A percentile compares a stretch with the other conserved stretches of the same genome.
These are phyloP conservation scores for Prionailurus viverrinus DNA, from an alignment of 2,113 vertebrate species.

Conservation along the genomic window DNA sequence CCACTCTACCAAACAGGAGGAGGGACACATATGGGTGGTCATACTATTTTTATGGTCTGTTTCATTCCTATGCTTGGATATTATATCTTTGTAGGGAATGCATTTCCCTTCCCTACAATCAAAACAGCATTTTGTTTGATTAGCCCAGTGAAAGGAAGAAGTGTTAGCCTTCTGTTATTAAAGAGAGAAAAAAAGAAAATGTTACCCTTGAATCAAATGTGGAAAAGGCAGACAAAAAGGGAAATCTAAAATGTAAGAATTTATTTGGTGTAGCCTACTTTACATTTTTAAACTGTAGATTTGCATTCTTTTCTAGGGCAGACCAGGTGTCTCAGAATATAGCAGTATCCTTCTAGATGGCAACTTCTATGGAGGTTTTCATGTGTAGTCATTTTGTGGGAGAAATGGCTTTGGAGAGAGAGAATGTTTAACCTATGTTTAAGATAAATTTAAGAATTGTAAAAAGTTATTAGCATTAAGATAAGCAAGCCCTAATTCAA, in stretches of 20 bases:
- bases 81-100: conserved; percentile 32
- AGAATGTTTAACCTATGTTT: conserved; percentile 56
- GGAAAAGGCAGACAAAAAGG: conserved; percentile 1
- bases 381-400: conserved; percentile 47
- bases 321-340: not conserved
- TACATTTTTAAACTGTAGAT: conserved; percentile 6
- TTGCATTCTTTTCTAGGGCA: conserved; percentile 42
- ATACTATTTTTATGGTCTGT: conserved; percentile 18
- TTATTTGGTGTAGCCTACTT: conserved; percentile 52
- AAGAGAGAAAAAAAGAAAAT: not conserved
- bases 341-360: not conserved
- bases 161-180: conserved; percentile 54
- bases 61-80: conserved; percentile 55
- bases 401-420: not conserved
- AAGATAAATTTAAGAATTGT: conserved; percentile 46
- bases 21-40: not conserved
- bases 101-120: conserved; percentile 39
- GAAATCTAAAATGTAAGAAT: conserved; percentile 60
- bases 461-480: conserved; percentile 21
- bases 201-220: not conserved
- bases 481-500: not conserved
- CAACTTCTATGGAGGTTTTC: conserved; percentile 11
- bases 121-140: conserved; percentile 65
- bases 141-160: conserved; percentile 38
- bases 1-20: not conserved